These are phyloP conservation scores for Alosa alosa DNA, from an alignment of 2,113 vertebrate genomes.

Conservation along the genomic window DNA sequence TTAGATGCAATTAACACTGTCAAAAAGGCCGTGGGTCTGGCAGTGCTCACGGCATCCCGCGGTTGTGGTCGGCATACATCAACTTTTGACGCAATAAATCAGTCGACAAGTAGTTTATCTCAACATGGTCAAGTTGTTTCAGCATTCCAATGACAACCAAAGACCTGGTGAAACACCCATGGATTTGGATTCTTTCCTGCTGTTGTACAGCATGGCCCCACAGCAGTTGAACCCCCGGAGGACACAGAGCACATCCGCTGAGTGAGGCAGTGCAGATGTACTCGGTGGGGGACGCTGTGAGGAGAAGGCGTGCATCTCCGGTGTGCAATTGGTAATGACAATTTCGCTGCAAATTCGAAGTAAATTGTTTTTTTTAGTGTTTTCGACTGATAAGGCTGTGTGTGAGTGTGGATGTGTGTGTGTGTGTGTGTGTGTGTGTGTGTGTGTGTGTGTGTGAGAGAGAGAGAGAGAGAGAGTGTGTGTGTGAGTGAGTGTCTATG, in stretches of 20 bases:
- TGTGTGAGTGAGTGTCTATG: background rate
- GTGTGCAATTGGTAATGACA: background rate
- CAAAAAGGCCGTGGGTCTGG: background rate
- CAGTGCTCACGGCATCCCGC: background rate
- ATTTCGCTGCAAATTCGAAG: background rate
- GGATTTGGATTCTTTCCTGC: background rate
- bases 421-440: background rate
- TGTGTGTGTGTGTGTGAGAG: background rate
- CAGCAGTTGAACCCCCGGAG: background rate
- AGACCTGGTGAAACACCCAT: background rate
- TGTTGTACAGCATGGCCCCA: background rate
- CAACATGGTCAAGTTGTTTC: background rate
- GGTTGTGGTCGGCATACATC: background rate
- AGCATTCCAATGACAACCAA: background rate
- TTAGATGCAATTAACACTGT: background rate
- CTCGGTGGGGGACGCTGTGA: background rate
- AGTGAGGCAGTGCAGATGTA: background rate
- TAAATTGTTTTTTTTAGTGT: background rate
- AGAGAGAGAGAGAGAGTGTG: background rate
- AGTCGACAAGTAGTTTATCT: background rate
- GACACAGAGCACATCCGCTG: background rate
- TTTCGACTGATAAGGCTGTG: background rate
- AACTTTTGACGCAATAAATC: background rate
- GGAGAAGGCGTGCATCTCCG: background rate
- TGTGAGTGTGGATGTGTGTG: background rate